Conservation (phyloP, 92 coral and sea anemone species). For the Chrysogorgia sp. region DNA sequence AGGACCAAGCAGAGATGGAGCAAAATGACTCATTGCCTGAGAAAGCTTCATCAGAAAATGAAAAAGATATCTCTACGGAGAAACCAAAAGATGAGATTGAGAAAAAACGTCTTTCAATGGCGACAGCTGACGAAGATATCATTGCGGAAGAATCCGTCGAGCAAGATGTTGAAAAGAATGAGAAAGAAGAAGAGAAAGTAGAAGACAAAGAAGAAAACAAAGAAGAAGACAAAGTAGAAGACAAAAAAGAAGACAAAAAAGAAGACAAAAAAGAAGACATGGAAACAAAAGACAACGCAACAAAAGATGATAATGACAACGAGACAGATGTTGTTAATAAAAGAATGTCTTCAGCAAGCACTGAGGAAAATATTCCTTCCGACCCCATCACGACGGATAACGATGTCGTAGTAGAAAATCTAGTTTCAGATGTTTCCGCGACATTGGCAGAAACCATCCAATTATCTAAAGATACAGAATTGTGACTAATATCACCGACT, state of each 20-base stretch:
- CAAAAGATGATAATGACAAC: slow-evolving; percentile 15
- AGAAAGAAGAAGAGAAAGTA: slow-evolving; percentile 31
- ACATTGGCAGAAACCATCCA: slow-evolving; percentile 11
- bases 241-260: slow-evolving; percentile 23
- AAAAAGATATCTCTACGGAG: background rate
- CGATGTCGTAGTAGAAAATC: slow-evolving; percentile 27
- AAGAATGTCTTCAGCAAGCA: background rate
- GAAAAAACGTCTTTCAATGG: too few species aligned
- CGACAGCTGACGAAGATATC: too few species aligned
- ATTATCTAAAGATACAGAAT: slow-evolving; percentile 26
- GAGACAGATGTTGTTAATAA: slow-evolving; percentile 22
- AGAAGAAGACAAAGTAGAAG: slow-evolving; percentile 10
- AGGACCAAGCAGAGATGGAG: slow-evolving; percentile 36
- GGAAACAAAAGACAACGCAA: slow-evolving; percentile 13
- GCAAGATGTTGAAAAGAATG: slow-evolving; percentile 38
- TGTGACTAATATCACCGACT: too few species aligned
- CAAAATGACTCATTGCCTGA: background rate
- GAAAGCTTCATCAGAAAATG: background rate
- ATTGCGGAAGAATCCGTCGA: slow-evolving; percentile 42
- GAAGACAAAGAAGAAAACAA: too few species aligned
- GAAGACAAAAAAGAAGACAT: slow-evolving; percentile 27
- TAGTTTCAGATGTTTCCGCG: slow-evolving; percentile 1
- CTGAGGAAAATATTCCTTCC: background rate
- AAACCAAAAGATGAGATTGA: background rate
- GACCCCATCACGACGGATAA: background rate